A percentile compares a stretch with the other conserved stretches of the same genome.
These are phyloP conservation scores for Anadara kagoshimensis DNA, from an alignment of 1,140 invertebrate species.

Conservation along the genomic window DNA sequence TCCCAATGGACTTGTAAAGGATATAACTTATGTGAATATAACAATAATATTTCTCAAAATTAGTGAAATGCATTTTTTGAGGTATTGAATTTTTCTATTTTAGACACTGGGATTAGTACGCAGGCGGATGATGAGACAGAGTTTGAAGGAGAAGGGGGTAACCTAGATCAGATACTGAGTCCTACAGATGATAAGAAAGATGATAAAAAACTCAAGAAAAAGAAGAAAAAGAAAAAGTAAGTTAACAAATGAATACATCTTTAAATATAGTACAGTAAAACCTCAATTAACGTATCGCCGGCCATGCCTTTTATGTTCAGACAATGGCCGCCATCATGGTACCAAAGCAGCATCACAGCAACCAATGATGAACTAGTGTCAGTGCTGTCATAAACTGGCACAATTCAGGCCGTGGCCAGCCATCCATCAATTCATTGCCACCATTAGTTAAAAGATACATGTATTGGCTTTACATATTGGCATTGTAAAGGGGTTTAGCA, in stretches of 20 bases:
- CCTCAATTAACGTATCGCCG: background rate
- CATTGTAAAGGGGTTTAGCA: background rate
- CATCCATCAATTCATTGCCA: background rate
- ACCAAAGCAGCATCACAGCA: no score
- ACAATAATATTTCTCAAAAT: no score
- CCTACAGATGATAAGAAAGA: constrained; percentile 35
- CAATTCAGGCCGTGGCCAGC: background rate
- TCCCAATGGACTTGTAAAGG: no score
- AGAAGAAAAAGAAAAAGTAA: constrained; percentile 62
- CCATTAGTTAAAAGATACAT: background rate
- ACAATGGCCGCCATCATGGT: no score
- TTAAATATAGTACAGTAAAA: no score
- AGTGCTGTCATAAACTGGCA: background rate
- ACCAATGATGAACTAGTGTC: background rate
- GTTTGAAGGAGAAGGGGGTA: constrained; percentile 49
- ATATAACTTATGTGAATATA: no score
- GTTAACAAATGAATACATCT: background rate
- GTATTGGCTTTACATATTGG: background rate
- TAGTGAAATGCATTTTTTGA: background rate
- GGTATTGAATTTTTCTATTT: background rate
- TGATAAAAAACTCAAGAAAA: constrained; percentile 54
- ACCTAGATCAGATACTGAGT: background rate
- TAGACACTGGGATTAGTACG: constrained; percentile 35
- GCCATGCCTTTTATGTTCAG: no score
- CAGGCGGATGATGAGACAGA: constrained; percentile 39